Percentiles rank a stretch among this genome's conserved stretches.
Conservation (phyloP, 2,113 vertebrate genomes). For the Alouatta palliata region DNA sequence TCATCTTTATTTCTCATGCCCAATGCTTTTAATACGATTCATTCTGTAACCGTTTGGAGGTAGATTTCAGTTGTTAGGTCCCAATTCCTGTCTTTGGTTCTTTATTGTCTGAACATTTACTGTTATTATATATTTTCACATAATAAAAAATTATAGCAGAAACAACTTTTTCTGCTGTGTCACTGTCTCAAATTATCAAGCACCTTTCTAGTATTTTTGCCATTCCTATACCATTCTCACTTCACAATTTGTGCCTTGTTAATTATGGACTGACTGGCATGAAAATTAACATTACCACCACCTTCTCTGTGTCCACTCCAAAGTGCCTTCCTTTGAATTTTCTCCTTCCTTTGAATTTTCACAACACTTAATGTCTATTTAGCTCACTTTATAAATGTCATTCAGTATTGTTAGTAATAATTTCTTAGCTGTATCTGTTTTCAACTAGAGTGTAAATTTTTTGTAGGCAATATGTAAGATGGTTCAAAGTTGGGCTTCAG, state of each 20-base stretch:
- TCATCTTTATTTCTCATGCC: constrained; percentile 45
- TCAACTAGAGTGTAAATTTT: background rate
- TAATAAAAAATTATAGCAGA: constrained; percentile 42
- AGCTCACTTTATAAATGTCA: background rate
- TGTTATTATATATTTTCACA: background rate
- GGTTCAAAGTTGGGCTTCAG: background rate
- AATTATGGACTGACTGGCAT: background rate
- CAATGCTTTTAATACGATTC: constrained; percentile 41
- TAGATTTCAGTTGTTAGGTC: constrained; percentile 27
- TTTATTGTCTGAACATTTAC: constrained; percentile 18
- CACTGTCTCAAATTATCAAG: background rate
- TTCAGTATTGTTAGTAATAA: background rate
- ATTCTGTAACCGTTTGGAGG: constrained; percentile 24
- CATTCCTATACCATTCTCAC: background rate
- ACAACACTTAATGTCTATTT: background rate
- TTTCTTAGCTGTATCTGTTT: background rate
- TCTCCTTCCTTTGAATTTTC: background rate
- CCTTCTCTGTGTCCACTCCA: background rate
- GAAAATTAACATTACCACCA: background rate
- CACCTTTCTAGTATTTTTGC: background rate
- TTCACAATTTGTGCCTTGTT: background rate
- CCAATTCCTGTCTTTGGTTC: constrained; percentile 22
- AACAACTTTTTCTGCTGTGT: background rate
- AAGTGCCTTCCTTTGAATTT: background rate
- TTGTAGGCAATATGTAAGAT: background rate